phyloP scores from a whole-genome alignment of 2,113 vertebrate genomes.

The Podarcis raffonei region DNA sequence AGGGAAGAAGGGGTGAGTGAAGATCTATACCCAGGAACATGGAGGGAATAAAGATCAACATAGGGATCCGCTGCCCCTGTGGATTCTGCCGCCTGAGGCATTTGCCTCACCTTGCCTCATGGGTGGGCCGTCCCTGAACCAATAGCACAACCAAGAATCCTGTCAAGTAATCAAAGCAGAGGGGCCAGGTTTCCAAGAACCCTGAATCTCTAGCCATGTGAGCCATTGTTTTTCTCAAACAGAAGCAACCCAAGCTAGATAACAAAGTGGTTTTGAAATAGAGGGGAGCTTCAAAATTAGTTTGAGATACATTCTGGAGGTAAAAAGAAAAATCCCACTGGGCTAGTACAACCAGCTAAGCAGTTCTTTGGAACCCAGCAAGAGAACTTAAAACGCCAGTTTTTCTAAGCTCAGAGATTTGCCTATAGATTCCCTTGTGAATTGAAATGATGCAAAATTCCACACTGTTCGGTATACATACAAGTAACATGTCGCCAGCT shows the following conservation, averaged over 20 bases:
- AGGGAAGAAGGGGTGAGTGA: no score
- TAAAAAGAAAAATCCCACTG: neutral
- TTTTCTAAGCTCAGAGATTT: neutral
- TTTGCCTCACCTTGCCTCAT: no score
- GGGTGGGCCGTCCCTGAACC: no score
- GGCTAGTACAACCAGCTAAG: neutral
- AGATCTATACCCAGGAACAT: no score
- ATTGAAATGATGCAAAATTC: neutral
- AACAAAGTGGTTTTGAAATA: neutral
- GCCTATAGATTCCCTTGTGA: neutral
- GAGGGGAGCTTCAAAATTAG: neutral
- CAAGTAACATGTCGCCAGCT: neutral
- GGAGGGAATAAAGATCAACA: no score
- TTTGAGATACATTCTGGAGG: neutral
- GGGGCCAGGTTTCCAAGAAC: neutral
- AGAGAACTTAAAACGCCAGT: neutral
- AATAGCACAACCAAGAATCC: neutral
- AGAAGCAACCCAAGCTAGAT: neutral
- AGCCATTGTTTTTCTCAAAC: neutral
- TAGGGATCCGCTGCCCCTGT: no score
- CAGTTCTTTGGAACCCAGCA: neutral
- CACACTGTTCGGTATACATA: no score
- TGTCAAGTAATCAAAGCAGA: neutral
- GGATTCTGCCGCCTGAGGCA: no score
- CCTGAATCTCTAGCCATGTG: neutral